phyloP scores from a whole-genome alignment of 2,113 vertebrate species.

The Ariopsis seemanni region DNA sequence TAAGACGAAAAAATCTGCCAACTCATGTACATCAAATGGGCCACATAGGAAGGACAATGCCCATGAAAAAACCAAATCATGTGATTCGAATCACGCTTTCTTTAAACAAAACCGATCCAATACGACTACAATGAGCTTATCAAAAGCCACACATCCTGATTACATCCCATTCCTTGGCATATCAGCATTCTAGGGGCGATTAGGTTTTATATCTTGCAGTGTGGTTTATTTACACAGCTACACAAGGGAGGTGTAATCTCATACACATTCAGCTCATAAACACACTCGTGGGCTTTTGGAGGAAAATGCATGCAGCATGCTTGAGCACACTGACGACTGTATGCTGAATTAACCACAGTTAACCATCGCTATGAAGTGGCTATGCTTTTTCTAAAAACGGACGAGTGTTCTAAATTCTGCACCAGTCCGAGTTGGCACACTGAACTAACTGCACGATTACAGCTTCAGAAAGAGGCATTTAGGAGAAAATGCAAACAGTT shows the following conservation, averaged over 20 bases:
- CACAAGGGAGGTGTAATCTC: slow-evolving; percentile 23
- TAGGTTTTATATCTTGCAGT: slow-evolving; percentile 19
- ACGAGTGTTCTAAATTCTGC: slow-evolving; percentile 11
- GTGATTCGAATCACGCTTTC: slow-evolving; percentile 4
- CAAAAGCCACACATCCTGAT: slow-evolving; percentile 27
- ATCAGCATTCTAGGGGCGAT: slow-evolving; percentile 7
- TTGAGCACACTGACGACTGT: slow-evolving; percentile 20
- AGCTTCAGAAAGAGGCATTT: slow-evolving; percentile 20
- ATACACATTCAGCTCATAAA: slow-evolving; percentile 22
- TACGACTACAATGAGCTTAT: slow-evolving; percentile 14
- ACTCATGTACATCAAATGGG: slow-evolving; percentile 19
- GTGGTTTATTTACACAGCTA: slow-evolving; percentile 28
- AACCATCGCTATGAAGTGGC: slow-evolving; percentile 13
- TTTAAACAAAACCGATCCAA: slow-evolving; percentile 2
- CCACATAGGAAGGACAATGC: slow-evolving; percentile 10
- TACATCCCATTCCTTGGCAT: slow-evolving; percentile 22
- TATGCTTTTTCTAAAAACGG: slow-evolving; percentile 18
- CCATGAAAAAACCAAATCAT: slow-evolving; percentile 7
- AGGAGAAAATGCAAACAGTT: slow-evolving; percentile 25
- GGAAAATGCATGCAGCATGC: slow-evolving; percentile 7
- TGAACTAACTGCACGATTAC: slow-evolving; percentile 15
- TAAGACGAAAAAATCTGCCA: slow-evolving; percentile 1
- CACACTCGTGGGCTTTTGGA: slow-evolving; percentile 22
- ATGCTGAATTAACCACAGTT: slow-evolving; percentile 36
- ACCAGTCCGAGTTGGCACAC: slow-evolving; percentile 2